Percentiles rank a stretch among this genome's conserved stretches.
phyloP scores from a whole-genome alignment of 2,113 vertebrate genomes.

The Tychaedon coryphoeus region DNA sequence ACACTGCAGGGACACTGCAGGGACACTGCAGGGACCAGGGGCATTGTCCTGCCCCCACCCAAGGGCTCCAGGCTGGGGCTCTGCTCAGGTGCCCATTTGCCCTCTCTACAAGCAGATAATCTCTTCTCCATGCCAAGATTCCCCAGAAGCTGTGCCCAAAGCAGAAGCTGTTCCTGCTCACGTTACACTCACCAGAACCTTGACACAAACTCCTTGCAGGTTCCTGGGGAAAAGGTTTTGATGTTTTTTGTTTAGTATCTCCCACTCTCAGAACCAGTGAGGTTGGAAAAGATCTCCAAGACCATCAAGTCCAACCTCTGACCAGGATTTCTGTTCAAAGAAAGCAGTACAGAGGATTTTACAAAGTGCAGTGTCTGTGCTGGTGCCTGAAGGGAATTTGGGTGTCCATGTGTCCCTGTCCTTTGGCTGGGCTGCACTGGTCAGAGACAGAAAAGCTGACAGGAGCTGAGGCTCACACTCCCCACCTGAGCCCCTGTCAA shows the following conservation, averaged over 20 bases:
- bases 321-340: background rate
- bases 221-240: background rate
- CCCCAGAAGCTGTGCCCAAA: background rate
- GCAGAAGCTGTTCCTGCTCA: background rate
- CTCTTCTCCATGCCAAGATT: background rate
- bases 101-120: rapidly evolving
- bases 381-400: background rate
- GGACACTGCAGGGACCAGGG: background rate
- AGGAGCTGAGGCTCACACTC: rapidly evolving
- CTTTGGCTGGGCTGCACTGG: background rate
- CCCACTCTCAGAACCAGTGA: background rate
- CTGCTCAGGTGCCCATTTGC: background rate
- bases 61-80: background rate
- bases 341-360: background rate
- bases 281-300: background rate
- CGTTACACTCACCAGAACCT: rapidly evolving
- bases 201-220: rapidly evolving
- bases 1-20: background rate
- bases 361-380: rapidly evolving
- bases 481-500: background rate
- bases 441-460: background rate
- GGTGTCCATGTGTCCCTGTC: no score
- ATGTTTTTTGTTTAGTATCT: rapidly evolving
- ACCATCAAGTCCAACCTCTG: rapidly evolving
- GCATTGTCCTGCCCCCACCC: background rate